Percentiles rank a stretch among this genome's conserved stretches.
Conservation (phyloP, 2,113 vertebrate genomes). For the Thryonomys swinderianus region DNA sequence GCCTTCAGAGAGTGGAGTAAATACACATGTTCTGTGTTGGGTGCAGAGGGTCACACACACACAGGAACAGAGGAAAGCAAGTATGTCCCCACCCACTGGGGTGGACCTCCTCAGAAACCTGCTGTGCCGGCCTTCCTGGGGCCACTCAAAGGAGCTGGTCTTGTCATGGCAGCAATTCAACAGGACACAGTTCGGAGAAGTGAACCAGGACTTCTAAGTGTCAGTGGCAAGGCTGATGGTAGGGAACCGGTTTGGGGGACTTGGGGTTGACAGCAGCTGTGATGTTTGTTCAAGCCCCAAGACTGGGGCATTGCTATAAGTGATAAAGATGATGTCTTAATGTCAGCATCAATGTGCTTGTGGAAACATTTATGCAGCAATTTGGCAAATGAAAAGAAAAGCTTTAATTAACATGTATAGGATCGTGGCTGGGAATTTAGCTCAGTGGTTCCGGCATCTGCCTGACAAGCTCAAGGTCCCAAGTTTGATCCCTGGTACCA, state of each 20-base stretch:
- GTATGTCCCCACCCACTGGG: not conserved
- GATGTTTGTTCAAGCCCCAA: not conserved
- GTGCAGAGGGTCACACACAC: not conserved
- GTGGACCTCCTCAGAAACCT: not conserved
- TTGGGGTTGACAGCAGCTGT: not conserved
- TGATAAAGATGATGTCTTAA: not conserved
- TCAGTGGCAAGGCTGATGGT: not conserved
- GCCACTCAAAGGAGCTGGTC: not conserved
- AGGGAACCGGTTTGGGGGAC: not conserved
- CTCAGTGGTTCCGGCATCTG: no score
- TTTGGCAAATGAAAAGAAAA: constrained; percentile 40
- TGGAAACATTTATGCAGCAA: not conserved
- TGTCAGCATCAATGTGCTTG: not conserved
- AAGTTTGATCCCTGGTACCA: no score
- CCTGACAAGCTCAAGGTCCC: no score
- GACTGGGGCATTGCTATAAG: not conserved
- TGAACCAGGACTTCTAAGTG: not conserved
- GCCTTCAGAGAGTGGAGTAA: constrained; percentile 49
- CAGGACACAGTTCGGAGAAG: not conserved
- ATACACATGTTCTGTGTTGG: not conserved
- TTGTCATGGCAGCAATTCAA: not conserved
- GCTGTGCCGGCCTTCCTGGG: not conserved
- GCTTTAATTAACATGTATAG: not conserved
- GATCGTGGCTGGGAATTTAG: no score
- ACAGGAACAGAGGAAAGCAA: not conserved